Evolutionary conservation across 2,797 vertebrate genomes (phyloP).

Genomic region (Typhlichthys subterraneus): DNA sequence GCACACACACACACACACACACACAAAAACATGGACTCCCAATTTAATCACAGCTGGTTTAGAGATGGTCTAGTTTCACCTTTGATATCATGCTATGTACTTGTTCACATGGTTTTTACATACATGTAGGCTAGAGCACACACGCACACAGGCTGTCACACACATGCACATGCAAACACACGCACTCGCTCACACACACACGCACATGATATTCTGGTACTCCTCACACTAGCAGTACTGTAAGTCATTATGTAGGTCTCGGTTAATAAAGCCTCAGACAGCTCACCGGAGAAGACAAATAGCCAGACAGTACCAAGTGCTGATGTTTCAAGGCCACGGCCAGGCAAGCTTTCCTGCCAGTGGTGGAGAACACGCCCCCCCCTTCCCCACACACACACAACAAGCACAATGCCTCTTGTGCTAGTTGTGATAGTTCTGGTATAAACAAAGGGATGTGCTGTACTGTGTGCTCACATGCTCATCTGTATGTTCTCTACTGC

Average conservation of each 20-base stretch:
- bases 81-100: conserved; percentile 6
- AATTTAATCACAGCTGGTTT: conserved; percentile 9
- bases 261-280: conserved; percentile 41
- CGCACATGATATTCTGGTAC: neutral
- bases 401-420: conserved; percentile 27
- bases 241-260: no score
- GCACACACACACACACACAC: conserved; percentile 20
- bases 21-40: conserved; percentile 28
- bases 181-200: neutral
- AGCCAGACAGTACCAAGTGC: conserved; percentile 32
- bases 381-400: no score
- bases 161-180: no score
- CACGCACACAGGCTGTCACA: no score
- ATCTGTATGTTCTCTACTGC: neutral
- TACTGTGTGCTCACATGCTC: neutral
- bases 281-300: conserved; percentile 53
- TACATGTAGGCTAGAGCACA: no score
- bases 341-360: conserved; percentile 22
- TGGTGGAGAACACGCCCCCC: conserved; percentile 28
- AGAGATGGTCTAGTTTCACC: conserved; percentile 1
- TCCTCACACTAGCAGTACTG: neutral
- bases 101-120: no score
- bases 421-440: neutral
- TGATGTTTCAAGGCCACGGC: conserved; percentile 46
- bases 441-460: neutral